Evolutionary conservation across 2,888 invertebrate species (phyloP).

Genomic region (Geotrupes spiniger): DNA sequence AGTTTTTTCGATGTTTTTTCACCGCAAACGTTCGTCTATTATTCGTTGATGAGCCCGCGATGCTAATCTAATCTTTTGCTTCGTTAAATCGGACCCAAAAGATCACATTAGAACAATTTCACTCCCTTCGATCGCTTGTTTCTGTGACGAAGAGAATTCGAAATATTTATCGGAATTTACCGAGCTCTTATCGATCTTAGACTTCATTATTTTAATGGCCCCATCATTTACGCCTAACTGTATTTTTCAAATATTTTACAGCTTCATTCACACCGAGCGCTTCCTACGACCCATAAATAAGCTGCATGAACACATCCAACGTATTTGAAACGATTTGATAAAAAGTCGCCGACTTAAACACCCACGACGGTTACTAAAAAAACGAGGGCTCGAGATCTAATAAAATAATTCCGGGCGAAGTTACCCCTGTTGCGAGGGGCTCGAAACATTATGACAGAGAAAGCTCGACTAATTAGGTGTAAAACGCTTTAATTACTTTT

Average conservation of each 20-base stretch:
- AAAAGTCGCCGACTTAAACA: not conserved
- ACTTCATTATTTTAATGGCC: conserved; percentile 12
- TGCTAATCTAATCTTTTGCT: conserved; percentile 25
- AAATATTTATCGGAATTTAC: not conserved
- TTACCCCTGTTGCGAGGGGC: not conserved
- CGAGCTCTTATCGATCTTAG: conserved; percentile 9
- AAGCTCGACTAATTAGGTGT: conserved; percentile 34
- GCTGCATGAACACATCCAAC: too few relatives aligned
- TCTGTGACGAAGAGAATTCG: not conserved
- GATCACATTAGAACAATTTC: conserved; percentile 24
- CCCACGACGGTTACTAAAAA: not conserved
- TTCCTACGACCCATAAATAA: too few relatives aligned
- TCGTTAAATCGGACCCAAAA: conserved; percentile 25
- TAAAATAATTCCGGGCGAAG: not conserved
- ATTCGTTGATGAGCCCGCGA: conserved; percentile 1
- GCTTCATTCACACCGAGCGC: not conserved
- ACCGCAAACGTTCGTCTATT: not conserved
- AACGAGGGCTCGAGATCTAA: not conserved
- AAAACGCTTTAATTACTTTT: conserved; percentile 36
- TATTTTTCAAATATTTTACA: not conserved
- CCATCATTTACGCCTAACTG: conserved; percentile 1
- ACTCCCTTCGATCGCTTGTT: conserved; percentile 5
- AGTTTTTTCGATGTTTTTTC: not conserved
- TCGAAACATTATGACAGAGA: conserved; percentile 30
- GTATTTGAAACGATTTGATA: too few relatives aligned